Evolutionary conservation across 2,797 vertebrate species (phyloP).

Genomic region (Pogonophryne albipinna): DNA sequence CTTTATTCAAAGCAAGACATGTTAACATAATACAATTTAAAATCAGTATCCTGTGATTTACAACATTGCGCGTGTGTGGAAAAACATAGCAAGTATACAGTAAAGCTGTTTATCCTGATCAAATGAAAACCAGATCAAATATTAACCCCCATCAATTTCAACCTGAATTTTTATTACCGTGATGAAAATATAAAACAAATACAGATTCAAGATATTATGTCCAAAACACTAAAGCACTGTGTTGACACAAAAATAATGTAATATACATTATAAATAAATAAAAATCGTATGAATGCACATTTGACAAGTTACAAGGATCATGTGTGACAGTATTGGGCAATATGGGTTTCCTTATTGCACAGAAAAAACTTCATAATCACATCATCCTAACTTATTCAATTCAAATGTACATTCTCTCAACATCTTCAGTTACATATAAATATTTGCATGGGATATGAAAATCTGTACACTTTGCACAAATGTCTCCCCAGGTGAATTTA

Average conservation of each 20-base stretch:
- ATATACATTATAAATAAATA: background rate
- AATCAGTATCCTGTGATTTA: background rate
- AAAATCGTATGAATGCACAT: background rate
- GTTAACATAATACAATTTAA: background rate
- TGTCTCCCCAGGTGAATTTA: conserved; percentile 1
- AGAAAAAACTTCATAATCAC: conserved; percentile 8
- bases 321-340: background rate
- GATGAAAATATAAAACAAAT: background rate
- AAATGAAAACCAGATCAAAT: background rate
- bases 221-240: background rate
- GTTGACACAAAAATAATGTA: background rate
- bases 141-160: background rate
- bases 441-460: background rate
- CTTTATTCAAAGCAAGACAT: background rate
- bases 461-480: background rate
- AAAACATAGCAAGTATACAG: background rate
- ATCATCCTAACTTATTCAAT: background rate
- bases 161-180: background rate
- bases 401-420: background rate
- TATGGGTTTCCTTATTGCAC: conserved; percentile 4
- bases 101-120: too few species aligned
- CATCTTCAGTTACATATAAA: background rate
- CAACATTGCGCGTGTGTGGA: background rate
- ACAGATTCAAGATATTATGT: background rate
- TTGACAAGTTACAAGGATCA: too few species aligned